Evolutionary conservation across 2,113 vertebrate species (phyloP).

Genomic region (Notarius lentiginosus): DNA sequence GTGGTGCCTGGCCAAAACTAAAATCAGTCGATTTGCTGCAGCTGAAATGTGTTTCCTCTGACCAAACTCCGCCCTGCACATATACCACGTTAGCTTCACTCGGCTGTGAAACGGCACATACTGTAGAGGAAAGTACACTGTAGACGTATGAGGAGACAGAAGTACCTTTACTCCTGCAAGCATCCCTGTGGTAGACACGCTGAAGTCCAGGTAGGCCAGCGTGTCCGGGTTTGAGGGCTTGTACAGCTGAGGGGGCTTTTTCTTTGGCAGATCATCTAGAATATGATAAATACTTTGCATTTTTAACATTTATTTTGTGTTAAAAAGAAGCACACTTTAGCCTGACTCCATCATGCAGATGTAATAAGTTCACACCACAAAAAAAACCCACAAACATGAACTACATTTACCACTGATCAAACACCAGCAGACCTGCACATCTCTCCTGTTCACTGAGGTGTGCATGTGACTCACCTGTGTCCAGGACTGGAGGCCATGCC

Average conservation of each 20-base stretch:
- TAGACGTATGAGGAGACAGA: not conserved
- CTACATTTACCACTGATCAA: not conserved
- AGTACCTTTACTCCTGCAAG: slow-evolving; percentile 96
- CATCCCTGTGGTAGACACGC: slow-evolving; percentile 98
- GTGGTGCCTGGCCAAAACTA: too few species aligned
- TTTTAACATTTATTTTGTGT: not conserved
- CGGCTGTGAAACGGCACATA: not conserved
- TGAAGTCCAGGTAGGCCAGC: slow-evolving; percentile 97
- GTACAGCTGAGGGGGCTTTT: slow-evolving; percentile 92
- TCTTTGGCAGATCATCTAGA: slow-evolving; percentile 97
- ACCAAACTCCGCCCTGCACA: not conserved
- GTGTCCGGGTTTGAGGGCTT: slow-evolving; percentile 96
- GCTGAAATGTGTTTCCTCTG: not conserved
- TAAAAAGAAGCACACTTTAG: not conserved
- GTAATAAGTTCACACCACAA: not conserved
- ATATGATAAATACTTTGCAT: not conserved
- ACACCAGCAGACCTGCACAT: not conserved
- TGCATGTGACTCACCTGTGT: slow-evolving; percentile 80
- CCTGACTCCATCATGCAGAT: not conserved
- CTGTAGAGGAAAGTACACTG: not conserved
- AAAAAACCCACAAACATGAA: not conserved
- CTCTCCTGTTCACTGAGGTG: not conserved
- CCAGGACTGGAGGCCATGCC: slow-evolving; percentile 94
- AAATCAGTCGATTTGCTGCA: too few species aligned
- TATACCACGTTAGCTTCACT: not conserved